Evolutionary conservation across 2,888 invertebrate genomes (phyloP).

Genomic region (Drosophila suboccidentalis): DNA sequence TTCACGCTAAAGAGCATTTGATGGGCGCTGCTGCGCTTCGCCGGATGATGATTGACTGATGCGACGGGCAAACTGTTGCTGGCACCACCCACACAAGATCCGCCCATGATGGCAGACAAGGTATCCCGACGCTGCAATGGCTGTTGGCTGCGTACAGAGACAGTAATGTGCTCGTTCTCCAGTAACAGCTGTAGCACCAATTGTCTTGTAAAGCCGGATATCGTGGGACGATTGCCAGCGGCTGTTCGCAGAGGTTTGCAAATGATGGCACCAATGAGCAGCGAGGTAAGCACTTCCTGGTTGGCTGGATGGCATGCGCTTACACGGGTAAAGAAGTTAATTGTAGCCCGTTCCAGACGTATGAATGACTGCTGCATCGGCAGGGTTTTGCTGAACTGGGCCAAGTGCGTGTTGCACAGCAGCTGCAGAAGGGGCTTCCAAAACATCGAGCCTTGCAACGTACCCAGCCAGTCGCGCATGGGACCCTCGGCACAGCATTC

Average conservation of each 20-base stretch:
- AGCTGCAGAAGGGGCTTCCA: constrained; percentile 93
- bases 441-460: constrained; percentile 92
- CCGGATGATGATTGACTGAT: constrained; percentile 87
- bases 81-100: constrained; percentile 34
- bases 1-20: constrained; percentile 91
- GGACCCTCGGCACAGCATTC: constrained; percentile 92
- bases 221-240: constrained; percentile 81
- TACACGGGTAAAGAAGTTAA: constrained; percentile 93
- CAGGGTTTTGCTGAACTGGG: constrained; percentile 77
- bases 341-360: constrained; percentile 91
- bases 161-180: constrained; percentile 93
- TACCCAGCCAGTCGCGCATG: constrained; percentile 95
- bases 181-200: constrained; percentile 94
- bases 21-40: constrained; percentile 90
- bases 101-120: constrained; percentile 63
- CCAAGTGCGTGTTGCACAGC: constrained; percentile 89
- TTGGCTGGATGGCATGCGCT: constrained; percentile 94
- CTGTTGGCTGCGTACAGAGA: constrained; percentile 88
- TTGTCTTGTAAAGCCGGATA: constrained; percentile 95
- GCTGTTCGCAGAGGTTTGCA: constrained; percentile 57
- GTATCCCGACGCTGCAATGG: constrained; percentile 83
- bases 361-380: constrained; percentile 86
- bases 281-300: constrained; percentile 93
- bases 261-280: constrained; percentile 87
- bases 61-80: constrained; percentile 73